Conservation (phyloP, 64 coral and sea anemone genomes). For the Exaiptasia diaphana region DNA sequence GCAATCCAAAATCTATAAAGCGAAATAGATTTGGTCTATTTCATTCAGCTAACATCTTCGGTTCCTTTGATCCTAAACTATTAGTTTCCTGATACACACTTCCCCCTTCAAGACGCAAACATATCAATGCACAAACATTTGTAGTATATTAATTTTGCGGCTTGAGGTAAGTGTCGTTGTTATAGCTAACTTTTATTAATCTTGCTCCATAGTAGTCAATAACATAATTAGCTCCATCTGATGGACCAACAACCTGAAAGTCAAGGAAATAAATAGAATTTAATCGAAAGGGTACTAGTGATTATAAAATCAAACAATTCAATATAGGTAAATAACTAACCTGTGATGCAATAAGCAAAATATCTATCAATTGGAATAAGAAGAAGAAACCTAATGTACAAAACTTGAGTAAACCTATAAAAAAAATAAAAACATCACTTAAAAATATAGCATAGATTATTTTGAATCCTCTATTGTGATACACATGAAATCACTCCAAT, state of each 20-base stretch:
- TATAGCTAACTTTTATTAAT: slow-evolving; percentile 57
- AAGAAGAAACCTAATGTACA: slow-evolving; percentile 99
- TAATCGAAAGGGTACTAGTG: not conserved
- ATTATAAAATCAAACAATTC: not conserved
- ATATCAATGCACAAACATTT: not conserved
- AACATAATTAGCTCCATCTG: slow-evolving; percentile 88
- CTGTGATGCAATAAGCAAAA: slow-evolving; percentile 95
- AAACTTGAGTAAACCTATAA: slow-evolving; percentile 88
- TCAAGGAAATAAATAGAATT: not conserved
- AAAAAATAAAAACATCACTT: not conserved
- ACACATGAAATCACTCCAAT: no score
- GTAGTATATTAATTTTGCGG: not conserved
- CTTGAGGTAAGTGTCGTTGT: slow-evolving; percentile 73
- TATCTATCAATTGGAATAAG: slow-evolving; percentile 92
- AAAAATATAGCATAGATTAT: not conserved
- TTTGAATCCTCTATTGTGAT: not conserved
- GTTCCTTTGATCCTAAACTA: no score
- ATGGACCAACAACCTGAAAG: slow-evolving; percentile 83
- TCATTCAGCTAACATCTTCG: no score
- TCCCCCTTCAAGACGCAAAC: not conserved
- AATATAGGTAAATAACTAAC: slow-evolving; percentile 12
- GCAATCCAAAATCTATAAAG: no score
- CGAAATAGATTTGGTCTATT: no score
- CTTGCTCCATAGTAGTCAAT: slow-evolving; percentile 95
- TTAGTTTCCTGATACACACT: no score